Conservation (phyloP, 2,113 vertebrate genomes). For the Calidris pugnax region DNA sequence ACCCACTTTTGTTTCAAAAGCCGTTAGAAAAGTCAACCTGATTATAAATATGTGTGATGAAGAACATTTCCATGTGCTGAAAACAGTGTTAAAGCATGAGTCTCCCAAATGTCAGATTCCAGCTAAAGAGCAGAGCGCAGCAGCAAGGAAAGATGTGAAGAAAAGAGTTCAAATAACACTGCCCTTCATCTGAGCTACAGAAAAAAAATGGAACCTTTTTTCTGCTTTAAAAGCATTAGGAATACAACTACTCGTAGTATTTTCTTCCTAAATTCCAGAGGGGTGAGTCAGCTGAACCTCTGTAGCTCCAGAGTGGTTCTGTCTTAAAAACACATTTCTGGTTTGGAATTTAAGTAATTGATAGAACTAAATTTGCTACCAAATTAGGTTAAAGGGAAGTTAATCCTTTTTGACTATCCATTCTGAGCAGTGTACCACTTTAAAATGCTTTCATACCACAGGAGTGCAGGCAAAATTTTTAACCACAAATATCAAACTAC, state of each 20-base stretch:
- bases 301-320: neutral
- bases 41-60: neutral
- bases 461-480: neutral
- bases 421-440: neutral
- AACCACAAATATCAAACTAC: neutral
- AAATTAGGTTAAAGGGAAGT: neutral
- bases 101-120: neutral
- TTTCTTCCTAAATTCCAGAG: neutral
- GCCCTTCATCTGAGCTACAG: neutral
- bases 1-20: neutral
- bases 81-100: neutral
- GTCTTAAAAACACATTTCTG: neutral
- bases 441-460: neutral
- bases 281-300: neutral
- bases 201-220: neutral
- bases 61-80: neutral
- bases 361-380: neutral
- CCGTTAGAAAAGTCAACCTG: neutral
- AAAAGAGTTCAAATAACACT: neutral
- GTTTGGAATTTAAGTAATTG: neutral
- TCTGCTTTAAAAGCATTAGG: neutral
- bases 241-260: neutral
- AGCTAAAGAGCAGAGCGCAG: neutral
- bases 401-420: neutral
- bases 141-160: neutral